phyloP scores from a whole-genome alignment of 2,113 vertebrate genomes.

The Phaethornis superciliosus region DNA sequence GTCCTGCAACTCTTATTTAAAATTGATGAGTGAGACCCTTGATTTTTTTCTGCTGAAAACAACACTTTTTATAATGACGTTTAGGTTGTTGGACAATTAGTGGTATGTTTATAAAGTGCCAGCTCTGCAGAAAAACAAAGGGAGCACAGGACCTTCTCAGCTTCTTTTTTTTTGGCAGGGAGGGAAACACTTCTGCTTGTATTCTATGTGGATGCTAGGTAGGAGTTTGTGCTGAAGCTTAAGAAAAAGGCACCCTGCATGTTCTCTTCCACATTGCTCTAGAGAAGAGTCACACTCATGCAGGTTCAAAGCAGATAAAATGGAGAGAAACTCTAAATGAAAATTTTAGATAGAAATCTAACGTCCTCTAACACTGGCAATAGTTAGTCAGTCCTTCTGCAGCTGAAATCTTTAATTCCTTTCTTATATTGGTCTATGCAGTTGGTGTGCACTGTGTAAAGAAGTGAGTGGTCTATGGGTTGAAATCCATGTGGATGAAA shows the following conservation, averaged over 20 bases:
- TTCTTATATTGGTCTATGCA: background rate
- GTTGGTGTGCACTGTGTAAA: background rate
- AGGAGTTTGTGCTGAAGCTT: background rate
- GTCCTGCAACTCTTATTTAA: slow-evolving; percentile 23
- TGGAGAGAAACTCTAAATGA: background rate
- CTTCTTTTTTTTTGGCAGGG: background rate
- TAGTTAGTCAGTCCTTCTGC: background rate
- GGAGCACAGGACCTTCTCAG: background rate
- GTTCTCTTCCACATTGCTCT: background rate
- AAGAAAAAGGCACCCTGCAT: background rate
- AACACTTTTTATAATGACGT: background rate
- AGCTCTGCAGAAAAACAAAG: slow-evolving; percentile 7
- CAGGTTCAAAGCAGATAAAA: background rate
- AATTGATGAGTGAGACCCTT: slow-evolving; percentile 41
- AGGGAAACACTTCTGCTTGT: background rate
- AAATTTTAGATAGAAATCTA: background rate
- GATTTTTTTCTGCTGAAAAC: slow-evolving; percentile 44
- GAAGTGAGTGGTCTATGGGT: background rate
- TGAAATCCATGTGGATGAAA: background rate
- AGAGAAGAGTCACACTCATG: background rate
- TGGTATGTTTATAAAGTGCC: background rate
- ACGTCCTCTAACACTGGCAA: background rate
- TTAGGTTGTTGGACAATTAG: background rate
- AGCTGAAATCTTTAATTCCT: background rate
- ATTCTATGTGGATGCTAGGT: background rate